Evolutionary conservation across 2,888 invertebrate species (phyloP).

Genomic region (Hipparchia sbordonii): DNA sequence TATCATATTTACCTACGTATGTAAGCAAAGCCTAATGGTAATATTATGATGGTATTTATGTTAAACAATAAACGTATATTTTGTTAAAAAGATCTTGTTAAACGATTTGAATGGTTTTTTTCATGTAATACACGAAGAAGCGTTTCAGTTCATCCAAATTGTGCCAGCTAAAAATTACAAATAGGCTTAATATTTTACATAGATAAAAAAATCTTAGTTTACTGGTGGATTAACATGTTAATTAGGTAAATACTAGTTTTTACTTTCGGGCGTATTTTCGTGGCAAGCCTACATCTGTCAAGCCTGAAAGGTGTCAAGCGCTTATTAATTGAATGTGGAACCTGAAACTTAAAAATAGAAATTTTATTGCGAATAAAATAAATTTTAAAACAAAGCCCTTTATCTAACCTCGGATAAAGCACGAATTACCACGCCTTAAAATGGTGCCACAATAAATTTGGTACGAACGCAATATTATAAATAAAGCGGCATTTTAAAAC

Average conservation of each 20-base stretch:
- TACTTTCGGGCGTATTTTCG: slow-evolving; percentile 19
- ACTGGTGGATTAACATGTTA: too few relatives aligned
- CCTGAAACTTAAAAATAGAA: slow-evolving; percentile 30
- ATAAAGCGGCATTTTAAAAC: slow-evolving; percentile 36
- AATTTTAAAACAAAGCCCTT: slow-evolving; percentile 27
- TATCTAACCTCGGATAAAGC: slow-evolving; percentile 38
- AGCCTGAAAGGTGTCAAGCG: slow-evolving; percentile 21
- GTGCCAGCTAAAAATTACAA: too few relatives aligned
- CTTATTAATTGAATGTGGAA: slow-evolving; percentile 21
- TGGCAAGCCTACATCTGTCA: slow-evolving; percentile 28
- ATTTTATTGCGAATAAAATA: slow-evolving; percentile 30
- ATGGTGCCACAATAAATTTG: slow-evolving; percentile 33
- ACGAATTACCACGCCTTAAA: slow-evolving; percentile 28
- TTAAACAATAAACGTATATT: too few relatives aligned
- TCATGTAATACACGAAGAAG: too few relatives aligned
- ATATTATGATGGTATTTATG: too few relatives aligned
- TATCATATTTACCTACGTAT: background rate
- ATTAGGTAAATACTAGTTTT: background rate
- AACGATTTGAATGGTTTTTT: slow-evolving; percentile 3
- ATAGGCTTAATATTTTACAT: too few relatives aligned
- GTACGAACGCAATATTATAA: slow-evolving; percentile 37
- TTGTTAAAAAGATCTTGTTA: background rate
- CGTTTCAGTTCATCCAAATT: too few relatives aligned
- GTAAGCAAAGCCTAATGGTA: background rate
- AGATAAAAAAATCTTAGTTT: too few relatives aligned